These are phyloP conservation scores for Perca schrenkii DNA, from an alignment of 2,113 vertebrate species.

Conservation along the genomic window DNA sequence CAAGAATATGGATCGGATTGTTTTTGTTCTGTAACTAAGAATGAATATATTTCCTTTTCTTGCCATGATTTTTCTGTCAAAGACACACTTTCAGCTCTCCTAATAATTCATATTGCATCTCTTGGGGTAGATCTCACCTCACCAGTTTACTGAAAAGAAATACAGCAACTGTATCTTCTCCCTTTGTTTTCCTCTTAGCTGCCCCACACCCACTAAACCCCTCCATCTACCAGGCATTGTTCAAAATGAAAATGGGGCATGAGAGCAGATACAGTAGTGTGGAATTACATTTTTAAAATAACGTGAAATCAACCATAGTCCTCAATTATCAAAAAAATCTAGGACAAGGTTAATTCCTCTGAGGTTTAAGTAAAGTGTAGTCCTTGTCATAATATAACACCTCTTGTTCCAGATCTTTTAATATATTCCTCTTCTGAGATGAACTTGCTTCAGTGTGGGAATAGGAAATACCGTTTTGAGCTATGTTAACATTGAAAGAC, in stretches of 20 bases:
- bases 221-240: constrained; percentile 44
- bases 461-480: constrained; percentile 46
- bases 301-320: constrained; percentile 37
- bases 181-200: not conserved
- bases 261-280: constrained; percentile 39
- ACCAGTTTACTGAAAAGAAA: constrained; percentile 24
- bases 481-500: constrained; percentile 46
- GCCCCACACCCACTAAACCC: constrained; percentile 22
- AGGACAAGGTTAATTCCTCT: constrained; percentile 54
- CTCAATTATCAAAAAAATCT: constrained; percentile 54
- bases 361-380: constrained; percentile 62
- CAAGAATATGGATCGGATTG: constrained; percentile 14
- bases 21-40: constrained; percentile 29
- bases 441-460: constrained; percentile 33
- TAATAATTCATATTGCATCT: constrained; percentile 23
- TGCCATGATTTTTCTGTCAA: not conserved
- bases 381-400: constrained; percentile 55
- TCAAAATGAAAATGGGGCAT: constrained; percentile 54
- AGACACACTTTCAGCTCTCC: not conserved
- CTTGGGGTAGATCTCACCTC: constrained; percentile 19
- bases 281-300: constrained; percentile 55
- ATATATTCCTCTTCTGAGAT: constrained; percentile 47
- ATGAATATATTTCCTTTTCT: constrained; percentile 4
- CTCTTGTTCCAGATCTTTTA: constrained; percentile 64
- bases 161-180: constrained; percentile 29